These are phyloP conservation scores for Bucorvus abyssinicus DNA, from an alignment of 2,797 vertebrate species.

Conservation along the genomic window DNA sequence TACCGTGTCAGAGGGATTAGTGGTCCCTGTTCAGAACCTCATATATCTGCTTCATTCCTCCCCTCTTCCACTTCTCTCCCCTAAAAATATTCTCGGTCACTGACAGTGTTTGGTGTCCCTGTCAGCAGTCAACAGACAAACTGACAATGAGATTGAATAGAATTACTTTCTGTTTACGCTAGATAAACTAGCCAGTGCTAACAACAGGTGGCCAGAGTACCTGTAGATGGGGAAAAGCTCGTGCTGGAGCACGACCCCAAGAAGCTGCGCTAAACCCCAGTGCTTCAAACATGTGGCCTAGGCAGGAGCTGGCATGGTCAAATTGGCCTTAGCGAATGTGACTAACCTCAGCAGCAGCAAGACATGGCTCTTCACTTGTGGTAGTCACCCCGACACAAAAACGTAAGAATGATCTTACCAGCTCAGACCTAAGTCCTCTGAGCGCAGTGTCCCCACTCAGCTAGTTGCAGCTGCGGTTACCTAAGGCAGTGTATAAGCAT, in stretches of 20 bases:
- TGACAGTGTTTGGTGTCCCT: not conserved
- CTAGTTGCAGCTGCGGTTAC: accelerated
- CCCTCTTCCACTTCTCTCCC: not conserved
- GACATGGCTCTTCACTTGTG: not conserved
- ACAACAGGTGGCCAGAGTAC: constrained; percentile 10
- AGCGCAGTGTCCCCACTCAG: not conserved
- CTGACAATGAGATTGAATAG: constrained; percentile 37
- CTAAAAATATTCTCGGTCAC: constrained; percentile 23
- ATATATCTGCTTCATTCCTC: not conserved
- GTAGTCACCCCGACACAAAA: not conserved
- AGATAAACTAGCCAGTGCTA: constrained; percentile 45
- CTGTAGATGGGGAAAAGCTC: not conserved
- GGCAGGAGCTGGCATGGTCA: not conserved
- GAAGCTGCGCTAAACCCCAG: not conserved
- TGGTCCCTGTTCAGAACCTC: not conserved
- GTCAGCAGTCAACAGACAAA: not conserved
- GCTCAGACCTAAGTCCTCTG: not conserved
- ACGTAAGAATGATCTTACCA: not conserved
- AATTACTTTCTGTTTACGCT: constrained; percentile 52
- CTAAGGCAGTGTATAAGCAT: not conserved
- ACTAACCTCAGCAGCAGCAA: not conserved
- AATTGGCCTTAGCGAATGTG: not conserved
- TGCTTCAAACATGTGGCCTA: not conserved
- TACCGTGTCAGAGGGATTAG: not conserved
- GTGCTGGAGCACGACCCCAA: not conserved